A percentile compares a stretch with the other conserved stretches of the same genome.
These are phyloP conservation scores for Heliconius eleuchia DNA, from an alignment of 1,140 invertebrate genomes.

Conservation along the genomic window DNA sequence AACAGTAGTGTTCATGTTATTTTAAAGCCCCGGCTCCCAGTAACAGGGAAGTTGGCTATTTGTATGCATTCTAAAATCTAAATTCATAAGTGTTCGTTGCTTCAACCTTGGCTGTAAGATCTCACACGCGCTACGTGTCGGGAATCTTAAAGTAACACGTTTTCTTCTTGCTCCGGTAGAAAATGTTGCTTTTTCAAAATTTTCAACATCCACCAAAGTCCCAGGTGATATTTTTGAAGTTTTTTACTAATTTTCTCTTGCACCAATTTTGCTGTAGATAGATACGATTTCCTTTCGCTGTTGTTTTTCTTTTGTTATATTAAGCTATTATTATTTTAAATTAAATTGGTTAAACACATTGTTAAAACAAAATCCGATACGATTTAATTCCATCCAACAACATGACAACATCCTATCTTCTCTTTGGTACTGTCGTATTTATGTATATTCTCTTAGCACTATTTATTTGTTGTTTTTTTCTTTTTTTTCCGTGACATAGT, in stretches of 20 bases:
- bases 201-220: not conserved
- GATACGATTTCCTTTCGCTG: not conserved
- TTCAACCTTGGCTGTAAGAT: slow-evolving; percentile 23
- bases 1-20: not conserved
- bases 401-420: no score
- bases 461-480: no score
- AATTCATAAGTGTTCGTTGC: slow-evolving; percentile 28
- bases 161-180: not conserved
- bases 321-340: not conserved
- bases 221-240: not conserved
- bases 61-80: slow-evolving; percentile 27
- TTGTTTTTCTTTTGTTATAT: no score
- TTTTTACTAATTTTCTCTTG: not conserved
- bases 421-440: no score
- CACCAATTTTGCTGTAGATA: not conserved
- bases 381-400: no score
- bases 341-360: not conserved
- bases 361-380: not conserved
- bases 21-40: not conserved
- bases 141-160: slow-evolving; percentile 6
- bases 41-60: slow-evolving; percentile 18
- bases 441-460: no score
- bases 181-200: slow-evolving; percentile 8
- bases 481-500: no score
- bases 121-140: slow-evolving; percentile 21